These are phyloP conservation scores for Scrobipalpa costella DNA, from an alignment of 2,888 invertebrate species.

Conservation along the genomic window DNA sequence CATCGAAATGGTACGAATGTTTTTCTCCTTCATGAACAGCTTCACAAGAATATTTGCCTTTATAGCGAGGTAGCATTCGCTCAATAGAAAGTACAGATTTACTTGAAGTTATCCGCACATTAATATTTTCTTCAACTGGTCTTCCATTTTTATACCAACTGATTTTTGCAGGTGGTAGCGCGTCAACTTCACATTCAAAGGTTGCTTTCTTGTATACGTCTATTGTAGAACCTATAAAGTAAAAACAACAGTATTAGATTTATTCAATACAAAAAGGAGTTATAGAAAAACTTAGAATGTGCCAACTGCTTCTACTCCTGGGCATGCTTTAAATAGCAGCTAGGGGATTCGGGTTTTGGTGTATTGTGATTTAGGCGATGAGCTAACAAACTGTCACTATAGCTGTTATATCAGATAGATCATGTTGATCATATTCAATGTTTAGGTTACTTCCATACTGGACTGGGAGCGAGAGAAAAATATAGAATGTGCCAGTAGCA, in stretches of 20 bases:
- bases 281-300: too few species aligned
- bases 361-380: too few species aligned
- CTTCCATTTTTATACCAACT: conserved; percentile 45
- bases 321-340: too few species aligned
- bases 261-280: background rate
- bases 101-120: conserved; percentile 41
- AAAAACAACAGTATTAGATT: background rate
- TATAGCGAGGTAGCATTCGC: conserved; percentile 40
- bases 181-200: conserved; percentile 45
- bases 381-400: too few species aligned
- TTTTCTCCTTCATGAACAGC: conserved; percentile 39
- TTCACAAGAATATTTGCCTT: conserved; percentile 45
- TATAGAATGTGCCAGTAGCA: too few species aligned
- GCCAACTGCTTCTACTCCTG: too few species aligned
- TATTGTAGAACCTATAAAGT: conserved; percentile 42
- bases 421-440: too few species aligned
- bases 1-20: conserved; percentile 36
- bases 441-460: too few species aligned
- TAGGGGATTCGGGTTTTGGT: too few species aligned
- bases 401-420: too few species aligned
- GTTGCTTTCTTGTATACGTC: conserved; percentile 39
- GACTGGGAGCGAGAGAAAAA: too few species aligned
- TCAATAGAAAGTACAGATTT: conserved; percentile 42
- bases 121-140: conserved; percentile 32
- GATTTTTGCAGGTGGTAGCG: conserved; percentile 47